Conservation (phyloP, 2,888 invertebrate species). For the Cryptus armator region DNA sequence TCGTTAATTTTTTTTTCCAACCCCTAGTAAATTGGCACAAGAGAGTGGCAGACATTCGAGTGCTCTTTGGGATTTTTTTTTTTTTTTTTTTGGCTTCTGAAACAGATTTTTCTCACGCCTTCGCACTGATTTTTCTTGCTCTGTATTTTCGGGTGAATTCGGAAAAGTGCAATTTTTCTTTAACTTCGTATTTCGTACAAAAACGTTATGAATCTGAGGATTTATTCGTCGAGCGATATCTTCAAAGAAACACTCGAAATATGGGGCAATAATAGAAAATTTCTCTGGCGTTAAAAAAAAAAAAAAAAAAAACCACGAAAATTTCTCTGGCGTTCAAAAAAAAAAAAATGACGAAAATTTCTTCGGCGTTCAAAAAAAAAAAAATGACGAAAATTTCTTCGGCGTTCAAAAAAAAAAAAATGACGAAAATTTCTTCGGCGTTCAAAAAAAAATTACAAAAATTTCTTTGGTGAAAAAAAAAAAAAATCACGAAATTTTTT, state of each 20-base stretch:
- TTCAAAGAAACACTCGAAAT: background rate
- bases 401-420: too few relatives aligned
- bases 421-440: too few relatives aligned
- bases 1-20: slow-evolving; percentile 62
- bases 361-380: too few relatives aligned
- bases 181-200: background rate
- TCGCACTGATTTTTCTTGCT: slow-evolving; percentile 35
- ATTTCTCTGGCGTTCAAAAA: too few relatives aligned
- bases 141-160: background rate
- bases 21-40: slow-evolving; percentile 27
- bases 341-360: too few relatives aligned
- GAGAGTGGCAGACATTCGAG: slow-evolving; percentile 30
- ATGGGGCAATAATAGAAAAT: too few relatives aligned
- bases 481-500: too few relatives aligned
- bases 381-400: too few relatives aligned
- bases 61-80: background rate
- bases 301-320: too few relatives aligned
- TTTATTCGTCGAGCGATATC: background rate
- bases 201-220: background rate
- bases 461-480: too few relatives aligned
- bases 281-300: too few relatives aligned
- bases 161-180: background rate
- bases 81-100: slow-evolving; percentile 6
- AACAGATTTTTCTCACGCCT: slow-evolving; percentile 15
- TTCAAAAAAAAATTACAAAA: too few relatives aligned